phyloP scores from a whole-genome alignment of 2,113 vertebrate species.

The Platysternon megacephalum region DNA sequence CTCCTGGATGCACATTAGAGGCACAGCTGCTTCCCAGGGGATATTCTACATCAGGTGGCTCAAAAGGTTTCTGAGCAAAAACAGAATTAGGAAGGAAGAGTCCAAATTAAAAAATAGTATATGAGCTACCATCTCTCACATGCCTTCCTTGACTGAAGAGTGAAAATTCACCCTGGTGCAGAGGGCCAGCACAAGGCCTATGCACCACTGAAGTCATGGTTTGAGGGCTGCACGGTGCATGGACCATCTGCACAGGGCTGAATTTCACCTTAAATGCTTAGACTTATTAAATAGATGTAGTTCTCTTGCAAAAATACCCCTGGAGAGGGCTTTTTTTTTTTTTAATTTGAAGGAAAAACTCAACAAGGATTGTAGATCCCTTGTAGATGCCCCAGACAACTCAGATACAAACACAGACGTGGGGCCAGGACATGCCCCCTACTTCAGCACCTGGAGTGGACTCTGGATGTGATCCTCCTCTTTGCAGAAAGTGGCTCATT shows the following conservation, averaged over 20 bases:
- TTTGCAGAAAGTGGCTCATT: not conserved
- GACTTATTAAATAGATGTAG: not conserved
- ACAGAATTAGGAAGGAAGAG: conserved; percentile 24
- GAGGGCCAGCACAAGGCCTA: not conserved
- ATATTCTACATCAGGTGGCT: conserved; percentile 23
- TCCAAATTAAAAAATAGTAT: conserved; percentile 21
- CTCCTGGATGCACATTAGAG: conserved; percentile 3
- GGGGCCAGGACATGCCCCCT: not conserved
- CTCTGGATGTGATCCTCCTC: not conserved
- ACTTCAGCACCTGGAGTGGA: not conserved
- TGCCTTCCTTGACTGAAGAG: not conserved
- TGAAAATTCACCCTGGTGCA: not conserved
- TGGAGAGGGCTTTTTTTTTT: not conserved
- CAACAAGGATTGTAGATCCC: not conserved
- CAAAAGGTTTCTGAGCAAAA: conserved; percentile 66
- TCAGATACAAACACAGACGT: not conserved
- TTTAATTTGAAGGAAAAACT: not conserved
- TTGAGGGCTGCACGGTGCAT: not conserved
- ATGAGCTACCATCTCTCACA: not conserved
- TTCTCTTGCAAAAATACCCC: not conserved
- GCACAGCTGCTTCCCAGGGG: not conserved
- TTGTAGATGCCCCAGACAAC: not conserved
- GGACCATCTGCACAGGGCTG: not conserved
- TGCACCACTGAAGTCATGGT: not conserved
- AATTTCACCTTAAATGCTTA: not conserved